phyloP scores from a whole-genome alignment of 2,797 vertebrate species.

The Chiroxiphia lanceolata region DNA sequence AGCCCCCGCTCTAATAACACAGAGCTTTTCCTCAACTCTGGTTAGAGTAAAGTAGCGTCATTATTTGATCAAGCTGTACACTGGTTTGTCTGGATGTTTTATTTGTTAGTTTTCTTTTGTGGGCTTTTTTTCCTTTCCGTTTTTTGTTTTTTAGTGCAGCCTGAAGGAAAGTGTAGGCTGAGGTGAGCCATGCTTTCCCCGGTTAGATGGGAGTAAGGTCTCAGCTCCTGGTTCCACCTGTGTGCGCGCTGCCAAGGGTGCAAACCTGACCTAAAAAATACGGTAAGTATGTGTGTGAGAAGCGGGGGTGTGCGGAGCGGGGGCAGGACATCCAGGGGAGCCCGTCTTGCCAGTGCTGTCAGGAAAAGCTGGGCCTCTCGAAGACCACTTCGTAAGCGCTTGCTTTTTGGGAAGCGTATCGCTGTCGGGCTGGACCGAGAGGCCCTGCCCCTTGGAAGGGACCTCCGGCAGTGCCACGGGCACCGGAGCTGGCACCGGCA shows the following conservation, averaged over 20 bases:
- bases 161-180: neutral
- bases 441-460: neutral
- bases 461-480: neutral
- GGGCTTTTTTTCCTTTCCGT: too few relatives aligned
- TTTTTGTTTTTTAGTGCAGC: neutral
- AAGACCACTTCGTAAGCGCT: neutral
- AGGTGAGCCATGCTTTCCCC: neutral
- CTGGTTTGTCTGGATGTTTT: neutral
- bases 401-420: neutral
- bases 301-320: neutral
- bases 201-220: neutral
- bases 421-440: too few relatives aligned
- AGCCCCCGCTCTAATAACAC: neutral
- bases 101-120: neutral
- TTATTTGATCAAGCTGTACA: neutral
- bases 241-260: rapidly evolving
- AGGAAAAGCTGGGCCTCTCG: neutral
- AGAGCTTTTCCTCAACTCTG: neutral
- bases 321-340: neutral
- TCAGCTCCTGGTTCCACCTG: neutral
- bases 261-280: neutral
- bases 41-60: neutral
- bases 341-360: neutral
- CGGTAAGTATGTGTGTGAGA: neutral
- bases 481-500: neutral